Percentiles rank a stretch among this genome's conserved stretches.
phyloP scores from a whole-genome alignment of 1,140 invertebrate genomes.

The Limonius californicus region DNA sequence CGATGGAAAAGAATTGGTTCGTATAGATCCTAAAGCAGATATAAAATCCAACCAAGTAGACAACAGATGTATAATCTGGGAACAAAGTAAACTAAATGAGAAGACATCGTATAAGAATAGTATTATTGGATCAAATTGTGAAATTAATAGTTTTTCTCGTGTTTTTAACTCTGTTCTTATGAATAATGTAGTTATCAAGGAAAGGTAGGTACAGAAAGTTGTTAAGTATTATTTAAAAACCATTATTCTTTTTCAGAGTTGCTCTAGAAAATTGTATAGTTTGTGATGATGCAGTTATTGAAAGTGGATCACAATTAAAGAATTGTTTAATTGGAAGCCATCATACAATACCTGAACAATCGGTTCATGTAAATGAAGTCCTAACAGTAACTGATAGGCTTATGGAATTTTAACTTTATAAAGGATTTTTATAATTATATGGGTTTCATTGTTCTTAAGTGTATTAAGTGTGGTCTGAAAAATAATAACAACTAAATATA shows the following conservation, averaged over 20 bases:
- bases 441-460: neutral
- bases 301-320: slow-evolving; percentile 62
- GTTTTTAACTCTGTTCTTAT: slow-evolving; percentile 79
- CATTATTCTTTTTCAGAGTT: slow-evolving; percentile 59
- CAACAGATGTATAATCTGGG: slow-evolving; percentile 69
- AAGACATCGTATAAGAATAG: slow-evolving; percentile 79
- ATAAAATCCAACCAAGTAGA: slow-evolving; percentile 72
- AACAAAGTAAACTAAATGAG: slow-evolving; percentile 67
- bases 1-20: slow-evolving; percentile 45
- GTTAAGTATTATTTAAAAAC: no score
- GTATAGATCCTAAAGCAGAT: slow-evolving; percentile 55
- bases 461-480: no score
- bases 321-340: slow-evolving; percentile 68
- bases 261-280: slow-evolving; percentile 70
- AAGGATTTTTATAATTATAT: no score
- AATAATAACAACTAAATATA: no score
- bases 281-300: slow-evolving; percentile 61
- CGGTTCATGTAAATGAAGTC: slow-evolving; percentile 53
- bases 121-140: slow-evolving; percentile 71
- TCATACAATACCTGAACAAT: slow-evolving; percentile 52
- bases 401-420: slow-evolving; percentile 56
- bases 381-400: slow-evolving; percentile 55
- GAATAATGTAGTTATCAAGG: slow-evolving; percentile 78
- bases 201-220: no score
- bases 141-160: slow-evolving; percentile 73